Conservation (phyloP, 2,797 vertebrate species). For the Epinephelus coioides region DNA sequence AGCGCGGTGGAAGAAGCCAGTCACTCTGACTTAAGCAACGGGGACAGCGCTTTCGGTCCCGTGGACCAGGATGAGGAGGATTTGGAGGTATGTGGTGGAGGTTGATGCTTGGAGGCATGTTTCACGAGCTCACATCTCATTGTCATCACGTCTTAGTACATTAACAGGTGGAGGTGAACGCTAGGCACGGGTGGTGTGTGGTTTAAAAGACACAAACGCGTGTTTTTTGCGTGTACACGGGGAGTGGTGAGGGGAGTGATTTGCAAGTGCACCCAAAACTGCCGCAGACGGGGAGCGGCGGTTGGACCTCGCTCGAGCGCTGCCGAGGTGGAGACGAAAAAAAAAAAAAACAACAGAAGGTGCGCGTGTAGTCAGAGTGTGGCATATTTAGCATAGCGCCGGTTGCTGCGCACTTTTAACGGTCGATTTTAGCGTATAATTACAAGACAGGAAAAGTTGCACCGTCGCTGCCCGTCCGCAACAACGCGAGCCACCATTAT, state of each 20-base stretch:
- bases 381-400: slow-evolving; percentile 4
- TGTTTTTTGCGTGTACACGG: slow-evolving; percentile 39
- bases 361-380: slow-evolving; percentile 65
- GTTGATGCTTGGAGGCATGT: slow-evolving; percentile 40
- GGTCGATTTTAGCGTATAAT: not conserved
- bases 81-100: slow-evolving; percentile 81
- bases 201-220: slow-evolving; percentile 16
- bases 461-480: slow-evolving; percentile 46
- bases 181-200: not conserved
- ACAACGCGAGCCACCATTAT: slow-evolving; percentile 77
- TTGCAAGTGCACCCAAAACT: slow-evolving; percentile 86
- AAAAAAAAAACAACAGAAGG: slow-evolving; percentile 69
- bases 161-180: slow-evolving; percentile 69
- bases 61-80: slow-evolving; percentile 86
- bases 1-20: slow-evolving; percentile 82
- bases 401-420: slow-evolving; percentile 20
- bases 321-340: slow-evolving; percentile 61
- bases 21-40: slow-evolving; percentile 85
- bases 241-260: slow-evolving; percentile 77
- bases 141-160: slow-evolving; percentile 53
- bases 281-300: slow-evolving; percentile 88
- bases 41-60: slow-evolving; percentile 86
- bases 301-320: slow-evolving; percentile 78
- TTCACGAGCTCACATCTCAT: slow-evolving; percentile 44
- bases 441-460: slow-evolving; percentile 70